These are phyloP conservation scores for Megastigmus dorsalis DNA, from an alignment of 2,888 invertebrate species.

Conservation along the genomic window DNA sequence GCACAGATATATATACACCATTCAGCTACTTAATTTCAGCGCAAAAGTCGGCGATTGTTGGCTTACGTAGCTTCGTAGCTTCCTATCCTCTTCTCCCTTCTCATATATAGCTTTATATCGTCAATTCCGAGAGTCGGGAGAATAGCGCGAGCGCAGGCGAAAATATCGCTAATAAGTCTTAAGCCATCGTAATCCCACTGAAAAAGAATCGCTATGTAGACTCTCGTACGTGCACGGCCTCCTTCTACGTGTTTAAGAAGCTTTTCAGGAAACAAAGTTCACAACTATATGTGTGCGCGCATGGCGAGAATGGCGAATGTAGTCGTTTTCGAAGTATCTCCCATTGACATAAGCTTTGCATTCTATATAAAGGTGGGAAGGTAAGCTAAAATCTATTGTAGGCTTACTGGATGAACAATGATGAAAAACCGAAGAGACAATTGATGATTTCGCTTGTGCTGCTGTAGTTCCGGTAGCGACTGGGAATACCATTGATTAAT, in stretches of 20 bases:
- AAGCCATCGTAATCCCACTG: constrained; percentile 11
- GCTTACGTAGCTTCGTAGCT: not conserved
- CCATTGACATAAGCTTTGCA: constrained; percentile 3
- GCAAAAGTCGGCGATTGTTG: not conserved
- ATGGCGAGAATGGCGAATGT: not conserved
- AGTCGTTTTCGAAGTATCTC: no score
- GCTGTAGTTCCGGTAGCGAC: not conserved
- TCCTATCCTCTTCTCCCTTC: no score
- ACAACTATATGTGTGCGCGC: not conserved
- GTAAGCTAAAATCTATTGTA: not conserved
- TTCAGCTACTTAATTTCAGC: no score
- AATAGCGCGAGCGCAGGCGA: no score
- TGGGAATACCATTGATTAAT: not conserved
- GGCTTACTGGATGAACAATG: not conserved
- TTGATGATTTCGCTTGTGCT: constrained; percentile 3
- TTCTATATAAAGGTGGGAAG: not conserved
- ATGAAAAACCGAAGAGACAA: not conserved
- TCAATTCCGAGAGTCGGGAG: no score
- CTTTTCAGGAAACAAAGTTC: not conserved
- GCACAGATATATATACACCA: no score
- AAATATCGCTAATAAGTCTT: constrained; percentile 15
- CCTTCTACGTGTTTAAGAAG: no score
- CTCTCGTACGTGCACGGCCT: constrained; percentile 29
- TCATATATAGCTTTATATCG: no score
- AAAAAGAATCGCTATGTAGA: not conserved